phyloP scores from a whole-genome alignment of 2,113 vertebrate species.

The Procavia capensis region DNA sequence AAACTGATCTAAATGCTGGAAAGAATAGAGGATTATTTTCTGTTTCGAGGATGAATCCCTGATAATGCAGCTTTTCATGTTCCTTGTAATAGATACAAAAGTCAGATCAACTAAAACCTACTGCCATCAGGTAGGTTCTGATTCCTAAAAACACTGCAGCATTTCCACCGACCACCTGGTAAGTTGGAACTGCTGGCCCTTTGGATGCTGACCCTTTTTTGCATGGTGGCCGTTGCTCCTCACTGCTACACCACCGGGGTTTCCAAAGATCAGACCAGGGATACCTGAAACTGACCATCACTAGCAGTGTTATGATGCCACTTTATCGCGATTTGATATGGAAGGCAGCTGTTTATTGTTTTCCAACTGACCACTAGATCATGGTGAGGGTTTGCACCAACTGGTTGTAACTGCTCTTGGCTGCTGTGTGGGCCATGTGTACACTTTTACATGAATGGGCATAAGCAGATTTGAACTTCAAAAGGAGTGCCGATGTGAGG shows the following conservation, averaged over 20 bases:
- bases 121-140: too few species aligned
- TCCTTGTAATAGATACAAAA: background rate
- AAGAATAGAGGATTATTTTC: background rate
- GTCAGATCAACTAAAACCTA: too few species aligned
- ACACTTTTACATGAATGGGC: slow-evolving; percentile 58
- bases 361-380: background rate
- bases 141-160: too few species aligned
- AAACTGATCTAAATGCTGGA: background rate
- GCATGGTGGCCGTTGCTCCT: too few species aligned
- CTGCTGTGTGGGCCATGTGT: slow-evolving; percentile 43
- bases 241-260: too few species aligned
- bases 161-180: too few species aligned
- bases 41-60: background rate
- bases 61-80: background rate
- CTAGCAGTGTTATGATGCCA: background rate
- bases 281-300: background rate
- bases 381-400: slow-evolving; percentile 35
- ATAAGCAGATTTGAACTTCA: slow-evolving; percentile 54
- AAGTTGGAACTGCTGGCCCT: too few species aligned
- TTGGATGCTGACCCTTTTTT: too few species aligned
- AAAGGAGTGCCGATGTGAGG: background rate
- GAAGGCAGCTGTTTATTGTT: background rate
- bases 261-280: background rate
- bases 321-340: background rate
- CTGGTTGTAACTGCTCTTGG: slow-evolving; percentile 67